A percentile compares a stretch with the other conserved stretches of the same genome.
Conservation (phyloP, 2,888 invertebrate genomes). For the Leptinotarsa juncta region DNA sequence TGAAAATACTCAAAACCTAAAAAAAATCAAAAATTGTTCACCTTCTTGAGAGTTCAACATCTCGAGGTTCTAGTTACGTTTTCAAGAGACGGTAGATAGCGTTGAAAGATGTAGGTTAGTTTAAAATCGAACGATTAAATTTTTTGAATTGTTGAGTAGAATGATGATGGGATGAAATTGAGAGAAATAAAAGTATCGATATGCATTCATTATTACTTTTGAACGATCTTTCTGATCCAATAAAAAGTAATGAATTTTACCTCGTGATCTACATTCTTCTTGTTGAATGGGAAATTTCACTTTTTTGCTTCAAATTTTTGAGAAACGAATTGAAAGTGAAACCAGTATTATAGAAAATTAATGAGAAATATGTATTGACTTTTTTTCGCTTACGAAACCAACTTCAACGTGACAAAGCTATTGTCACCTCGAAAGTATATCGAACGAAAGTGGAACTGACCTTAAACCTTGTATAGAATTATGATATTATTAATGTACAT, state of each 20-base stretch:
- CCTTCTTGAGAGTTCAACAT: no score
- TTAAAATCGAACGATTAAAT: no score
- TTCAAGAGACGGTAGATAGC: no score
- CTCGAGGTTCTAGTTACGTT: no score
- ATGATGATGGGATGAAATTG: no score
- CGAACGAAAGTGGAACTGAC: conserved; percentile 29
- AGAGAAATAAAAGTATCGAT: no score
- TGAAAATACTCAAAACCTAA: no score
- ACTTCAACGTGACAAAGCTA: conserved; percentile 22
- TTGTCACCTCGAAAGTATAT: neutral
- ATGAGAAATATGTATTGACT: neutral
- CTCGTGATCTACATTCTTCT: neutral
- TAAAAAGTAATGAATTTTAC: neutral
- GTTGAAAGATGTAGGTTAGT: no score
- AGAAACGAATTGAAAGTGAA: neutral
- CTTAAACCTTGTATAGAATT: neutral
- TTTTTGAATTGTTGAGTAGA: no score
- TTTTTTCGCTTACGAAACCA: conserved; percentile 20
- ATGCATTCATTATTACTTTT: neutral
- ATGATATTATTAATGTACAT: neutral
- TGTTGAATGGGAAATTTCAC: neutral
- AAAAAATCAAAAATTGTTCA: no score
- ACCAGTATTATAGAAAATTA: conserved; percentile 8
- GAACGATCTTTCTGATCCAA: neutral
- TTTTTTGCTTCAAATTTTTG: neutral